These are phyloP conservation scores for Ctenodactylus gundi DNA, from an alignment of 2,113 vertebrate genomes.

Conservation along the genomic window DNA sequence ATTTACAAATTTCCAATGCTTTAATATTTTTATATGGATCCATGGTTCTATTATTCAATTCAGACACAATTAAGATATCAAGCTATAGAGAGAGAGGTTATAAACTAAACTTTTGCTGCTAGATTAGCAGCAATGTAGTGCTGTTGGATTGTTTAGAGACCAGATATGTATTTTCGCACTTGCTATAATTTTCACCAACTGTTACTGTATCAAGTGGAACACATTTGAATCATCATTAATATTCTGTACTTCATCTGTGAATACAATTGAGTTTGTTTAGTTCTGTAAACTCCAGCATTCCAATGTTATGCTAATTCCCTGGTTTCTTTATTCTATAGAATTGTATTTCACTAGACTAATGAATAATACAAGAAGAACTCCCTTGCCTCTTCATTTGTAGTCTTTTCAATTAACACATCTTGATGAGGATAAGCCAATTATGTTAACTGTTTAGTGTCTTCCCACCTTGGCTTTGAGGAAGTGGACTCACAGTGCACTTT, in stretches of 20 bases:
- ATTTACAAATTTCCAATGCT: background rate
- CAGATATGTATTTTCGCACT: background rate
- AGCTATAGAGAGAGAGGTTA: background rate
- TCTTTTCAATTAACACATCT: background rate
- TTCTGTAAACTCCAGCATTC: background rate
- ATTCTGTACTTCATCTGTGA: background rate
- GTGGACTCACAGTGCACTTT: background rate
- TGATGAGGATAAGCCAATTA: background rate
- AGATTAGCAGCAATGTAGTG: background rate
- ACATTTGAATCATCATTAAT: slow-evolving; percentile 5
- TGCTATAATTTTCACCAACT: background rate
- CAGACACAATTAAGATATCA: background rate
- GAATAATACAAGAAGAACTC: background rate
- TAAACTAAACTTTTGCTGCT: background rate
- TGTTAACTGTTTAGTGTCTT: background rate
- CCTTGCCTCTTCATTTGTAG: background rate
- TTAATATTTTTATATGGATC: background rate
- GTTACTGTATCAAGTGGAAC: background rate
- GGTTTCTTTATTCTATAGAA: background rate
- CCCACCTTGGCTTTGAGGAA: background rate
- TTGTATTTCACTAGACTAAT: background rate
- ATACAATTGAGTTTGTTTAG: background rate
- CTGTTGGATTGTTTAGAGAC: background rate
- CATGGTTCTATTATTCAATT: no score
- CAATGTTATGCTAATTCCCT: slow-evolving; percentile 11